These are phyloP conservation scores for Alauda arvensis DNA, from an alignment of 2,797 vertebrate genomes.

Conservation along the genomic window DNA sequence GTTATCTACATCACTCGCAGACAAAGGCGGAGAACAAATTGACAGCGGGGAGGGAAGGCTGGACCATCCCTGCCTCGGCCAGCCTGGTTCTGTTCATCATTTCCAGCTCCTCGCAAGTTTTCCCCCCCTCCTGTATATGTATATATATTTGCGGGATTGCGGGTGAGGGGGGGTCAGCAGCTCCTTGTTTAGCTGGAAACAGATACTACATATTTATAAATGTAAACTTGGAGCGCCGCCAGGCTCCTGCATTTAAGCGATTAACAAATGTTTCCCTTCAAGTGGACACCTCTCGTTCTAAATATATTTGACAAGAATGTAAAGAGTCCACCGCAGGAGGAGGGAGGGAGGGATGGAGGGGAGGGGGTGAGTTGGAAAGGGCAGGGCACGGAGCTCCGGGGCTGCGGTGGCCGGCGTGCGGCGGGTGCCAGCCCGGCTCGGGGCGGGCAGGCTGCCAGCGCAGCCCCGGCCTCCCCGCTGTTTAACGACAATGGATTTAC, in stretches of 20 bases:
- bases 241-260: slow-evolving; percentile 85
- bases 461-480: slow-evolving; percentile 82
- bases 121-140: neutral
- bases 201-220: slow-evolving; percentile 75
- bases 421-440: slow-evolving; percentile 73
- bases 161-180: slow-evolving; percentile 49
- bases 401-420: slow-evolving; percentile 58
- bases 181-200: slow-evolving; percentile 69
- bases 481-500: slow-evolving; percentile 96
- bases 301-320: slow-evolving; percentile 86
- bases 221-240: slow-evolving; percentile 81
- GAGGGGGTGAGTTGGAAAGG: neutral
- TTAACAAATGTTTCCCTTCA: slow-evolving; percentile 86
- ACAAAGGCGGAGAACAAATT: slow-evolving; percentile 41
- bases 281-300: slow-evolving; percentile 86
- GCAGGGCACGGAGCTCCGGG: slow-evolving; percentile 2
- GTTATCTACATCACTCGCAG: slow-evolving; percentile 57
- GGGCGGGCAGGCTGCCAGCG: slow-evolving; percentile 83
- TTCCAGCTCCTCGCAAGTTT: neutral
- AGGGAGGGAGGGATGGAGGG: no score
- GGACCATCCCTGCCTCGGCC: neutral
- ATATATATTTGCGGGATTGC: slow-evolving; percentile 24
- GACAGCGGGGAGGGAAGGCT: neutral
- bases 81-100: slow-evolving; percentile 52
- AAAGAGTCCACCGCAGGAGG: slow-evolving; percentile 69